Evolutionary conservation across 2,113 vertebrate species (phyloP).

Genomic region (Perca flavescens): DNA sequence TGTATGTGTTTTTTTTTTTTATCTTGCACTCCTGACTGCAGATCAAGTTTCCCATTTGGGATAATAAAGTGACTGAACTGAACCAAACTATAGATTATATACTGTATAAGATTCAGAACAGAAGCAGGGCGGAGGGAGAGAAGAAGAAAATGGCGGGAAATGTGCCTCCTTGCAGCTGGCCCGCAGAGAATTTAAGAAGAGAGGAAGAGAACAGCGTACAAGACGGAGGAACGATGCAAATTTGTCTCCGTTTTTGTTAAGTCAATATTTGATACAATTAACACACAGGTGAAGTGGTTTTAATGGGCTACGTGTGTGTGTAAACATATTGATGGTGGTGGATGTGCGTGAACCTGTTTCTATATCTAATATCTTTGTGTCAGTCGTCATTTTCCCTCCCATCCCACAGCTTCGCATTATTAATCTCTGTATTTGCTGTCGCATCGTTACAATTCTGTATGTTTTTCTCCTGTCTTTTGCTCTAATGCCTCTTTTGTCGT

Average conservation of each 20-base stretch:
- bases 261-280: neutral
- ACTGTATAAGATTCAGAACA: neutral
- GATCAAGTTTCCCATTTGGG: too few species aligned
- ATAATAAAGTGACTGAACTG: too few species aligned
- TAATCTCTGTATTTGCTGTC: conserved; percentile 41
- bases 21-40: too few species aligned
- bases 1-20: too few species aligned
- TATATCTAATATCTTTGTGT: conserved; percentile 12
- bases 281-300: neutral
- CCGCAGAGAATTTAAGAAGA: neutral
- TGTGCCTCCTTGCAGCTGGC: neutral
- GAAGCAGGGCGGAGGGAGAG: neutral
- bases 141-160: neutral
- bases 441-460: neutral
- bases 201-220: neutral
- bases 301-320: neutral
- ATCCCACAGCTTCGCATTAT: conserved; percentile 12
- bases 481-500: conserved; percentile 49
- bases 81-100: too few species aligned
- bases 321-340: neutral
- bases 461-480: conserved; percentile 6
- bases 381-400: neutral
- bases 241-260: neutral
- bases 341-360: conserved; percentile 2
- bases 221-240: neutral